Percentiles rank a stretch among this genome's conserved stretches.
Evolutionary conservation across 2,113 vertebrate genomes (phyloP).

Genomic region (Fulica atra): DNA sequence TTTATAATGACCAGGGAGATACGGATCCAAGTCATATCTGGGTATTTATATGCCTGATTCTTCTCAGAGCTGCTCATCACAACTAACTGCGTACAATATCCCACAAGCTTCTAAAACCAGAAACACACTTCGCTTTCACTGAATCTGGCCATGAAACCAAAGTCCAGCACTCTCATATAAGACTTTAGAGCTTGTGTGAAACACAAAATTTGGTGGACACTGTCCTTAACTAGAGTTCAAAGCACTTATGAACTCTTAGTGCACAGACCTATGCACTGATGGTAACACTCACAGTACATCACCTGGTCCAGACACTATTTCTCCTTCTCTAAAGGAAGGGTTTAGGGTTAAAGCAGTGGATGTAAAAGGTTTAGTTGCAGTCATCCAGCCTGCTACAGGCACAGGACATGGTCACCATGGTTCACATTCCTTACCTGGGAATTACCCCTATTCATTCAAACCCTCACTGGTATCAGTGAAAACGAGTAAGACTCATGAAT

Average conservation of each 20-base stretch:
- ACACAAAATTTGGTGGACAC: not conserved
- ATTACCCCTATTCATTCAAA: not conserved
- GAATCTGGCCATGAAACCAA: not conserved
- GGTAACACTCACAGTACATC: too few species aligned
- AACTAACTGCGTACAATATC: not conserved
- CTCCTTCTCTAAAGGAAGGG: not conserved
- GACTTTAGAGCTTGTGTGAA: not conserved
- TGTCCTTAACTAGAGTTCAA: not conserved
- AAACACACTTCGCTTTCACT: not conserved
- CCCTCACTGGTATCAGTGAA: not conserved
- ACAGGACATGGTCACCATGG: not conserved
- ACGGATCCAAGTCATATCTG: not conserved
- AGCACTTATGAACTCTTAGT: not conserved
- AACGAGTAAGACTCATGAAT: not conserved
- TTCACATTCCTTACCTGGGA: not conserved
- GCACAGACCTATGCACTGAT: not conserved
- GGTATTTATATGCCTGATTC: fast-evolving
- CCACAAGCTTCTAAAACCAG: not conserved
- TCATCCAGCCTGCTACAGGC: not conserved
- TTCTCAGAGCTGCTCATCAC: not conserved
- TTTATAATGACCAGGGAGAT: not conserved
- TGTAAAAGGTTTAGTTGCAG: not conserved
- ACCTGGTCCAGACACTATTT: not conserved
- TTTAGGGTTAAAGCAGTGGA: not conserved
- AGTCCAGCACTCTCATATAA: not conserved